These are phyloP conservation scores for Knipowitschia caucasica DNA, from an alignment of 2,797 vertebrate genomes.

Conservation along the genomic window DNA sequence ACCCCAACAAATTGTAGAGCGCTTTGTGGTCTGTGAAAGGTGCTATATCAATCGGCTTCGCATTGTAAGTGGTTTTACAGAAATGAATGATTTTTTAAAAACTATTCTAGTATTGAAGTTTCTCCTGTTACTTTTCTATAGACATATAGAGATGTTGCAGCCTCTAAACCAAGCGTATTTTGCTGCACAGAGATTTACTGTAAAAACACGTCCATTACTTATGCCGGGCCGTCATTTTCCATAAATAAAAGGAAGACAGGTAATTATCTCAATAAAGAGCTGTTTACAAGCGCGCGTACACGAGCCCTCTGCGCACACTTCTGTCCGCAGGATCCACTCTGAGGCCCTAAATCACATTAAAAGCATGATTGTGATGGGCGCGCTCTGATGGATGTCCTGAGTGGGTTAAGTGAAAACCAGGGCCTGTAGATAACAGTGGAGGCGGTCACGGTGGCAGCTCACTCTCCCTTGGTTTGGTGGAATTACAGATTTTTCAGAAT, in stretches of 20 bases:
- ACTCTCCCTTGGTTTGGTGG: no score
- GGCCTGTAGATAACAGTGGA: not conserved
- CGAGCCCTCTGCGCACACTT: not conserved
- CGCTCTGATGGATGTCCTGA: constrained; percentile 4
- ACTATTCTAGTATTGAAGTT: no score
- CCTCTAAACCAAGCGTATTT: no score
- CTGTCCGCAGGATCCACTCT: constrained; percentile 3
- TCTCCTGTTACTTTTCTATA: no score
- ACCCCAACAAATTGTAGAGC: no score
- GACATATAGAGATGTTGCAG: no score
- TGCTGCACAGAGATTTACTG: not conserved
- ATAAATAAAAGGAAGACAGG: not conserved
- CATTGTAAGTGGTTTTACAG: no score
- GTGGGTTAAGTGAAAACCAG: constrained; percentile 9
- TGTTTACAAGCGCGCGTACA: not conserved
- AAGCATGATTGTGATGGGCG: constrained; percentile 15
- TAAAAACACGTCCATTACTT: not conserved
- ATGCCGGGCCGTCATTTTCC: not conserved
- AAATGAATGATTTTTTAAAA: no score
- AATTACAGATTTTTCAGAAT: no score
- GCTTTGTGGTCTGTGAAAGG: no score
- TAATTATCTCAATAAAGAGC: constrained; percentile 3
- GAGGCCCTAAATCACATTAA: constrained; percentile 14
- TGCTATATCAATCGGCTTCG: no score
- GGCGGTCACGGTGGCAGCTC: no score